These are phyloP conservation scores for Anguilla pacifica DNA, from an alignment of 2,797 vertebrate genomes.

Conservation along the genomic window DNA sequence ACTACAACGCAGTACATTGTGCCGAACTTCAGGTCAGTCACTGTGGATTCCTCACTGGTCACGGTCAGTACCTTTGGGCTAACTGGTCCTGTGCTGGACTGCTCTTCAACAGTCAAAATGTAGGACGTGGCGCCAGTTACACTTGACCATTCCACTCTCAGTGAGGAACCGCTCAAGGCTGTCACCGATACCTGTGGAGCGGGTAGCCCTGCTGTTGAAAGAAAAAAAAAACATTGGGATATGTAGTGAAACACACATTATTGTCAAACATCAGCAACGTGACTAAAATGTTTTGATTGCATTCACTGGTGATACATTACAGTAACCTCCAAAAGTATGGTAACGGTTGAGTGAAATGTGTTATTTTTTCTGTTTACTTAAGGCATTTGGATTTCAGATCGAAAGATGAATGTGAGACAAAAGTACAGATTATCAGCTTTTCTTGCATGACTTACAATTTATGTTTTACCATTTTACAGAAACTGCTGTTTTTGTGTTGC, in stretches of 20 bases:
- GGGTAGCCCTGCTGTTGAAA: slow-evolving; percentile 41
- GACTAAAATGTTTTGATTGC: not conserved
- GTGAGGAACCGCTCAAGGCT: not conserved
- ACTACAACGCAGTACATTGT: slow-evolving; percentile 59
- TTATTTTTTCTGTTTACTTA: no score
- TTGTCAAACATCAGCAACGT: not conserved
- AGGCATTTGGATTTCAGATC: no score
- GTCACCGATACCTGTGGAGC: slow-evolving; percentile 49
- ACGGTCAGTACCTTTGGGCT: slow-evolving; percentile 41
- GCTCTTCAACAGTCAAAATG: slow-evolving; percentile 53
- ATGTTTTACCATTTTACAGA: no score
- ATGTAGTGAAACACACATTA: not conserved
- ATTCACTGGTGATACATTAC: not conserved
- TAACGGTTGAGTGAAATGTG: no score
- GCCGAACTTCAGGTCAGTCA: slow-evolving; percentile 52
- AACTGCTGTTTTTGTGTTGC: no score
- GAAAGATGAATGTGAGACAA: no score
- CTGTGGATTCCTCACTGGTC: slow-evolving; percentile 40
- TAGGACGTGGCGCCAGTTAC: slow-evolving; percentile 50
- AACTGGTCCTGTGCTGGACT: slow-evolving; percentile 22
- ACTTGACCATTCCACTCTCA: slow-evolving; percentile 57
- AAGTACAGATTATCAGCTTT: no score
- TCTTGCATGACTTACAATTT: no score
- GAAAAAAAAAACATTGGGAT: not conserved
- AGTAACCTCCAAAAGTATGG: no score